Evolutionary conservation across 1,140 invertebrate species (phyloP), one percentile per base, ranked within the genome.

Genomic region (Pygmarrhopalites habei): DNA sequence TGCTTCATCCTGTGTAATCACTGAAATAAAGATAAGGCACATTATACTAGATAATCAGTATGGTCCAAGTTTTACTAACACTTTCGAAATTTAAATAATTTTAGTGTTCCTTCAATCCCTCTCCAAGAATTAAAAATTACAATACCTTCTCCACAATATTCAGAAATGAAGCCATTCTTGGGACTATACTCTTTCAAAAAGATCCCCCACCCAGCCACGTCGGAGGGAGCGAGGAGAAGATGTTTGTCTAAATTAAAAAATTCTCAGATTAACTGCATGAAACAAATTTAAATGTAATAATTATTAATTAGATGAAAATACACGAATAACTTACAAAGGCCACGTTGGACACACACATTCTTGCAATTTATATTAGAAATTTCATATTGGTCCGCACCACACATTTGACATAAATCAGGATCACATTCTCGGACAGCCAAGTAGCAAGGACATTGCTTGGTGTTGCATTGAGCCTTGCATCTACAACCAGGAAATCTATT

Each of bases 81-180:
- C n/a, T n/a, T n/a, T n/a, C n/a, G n/a, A n/a, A n/a, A n/a, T n/a
- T n/a, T n/a, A n/a, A n/a, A n/a, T n/a, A n/a, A n/a, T n/a, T n/a
- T n/a, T n/a, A n/a, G n/a, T n/a, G n/a, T n/a, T n/a, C n/a, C n/a
- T n/a, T n/a, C n/a, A n/a, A n/a, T n/a, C n/a, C n/a, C n/a, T n/a
- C n/a, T n/a, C n/a, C n/a, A n/a, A n/a, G n/a, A n/a, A n/a, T n/a
- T n/a, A n/a, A n/a, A n/a, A n/a, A n/a, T n/a, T n/a, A n/a, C n/a
- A n/a, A n/a, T n/a, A n/a, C n/a, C n/a, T 78, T 99, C 97, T 0
- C 97, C 97, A 78, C 95, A 98, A 77, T 99, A 99, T 78, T 99
- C 97, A 0, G 93, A 96, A 69, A 97, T 96, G 74, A 99, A 99
- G 79, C 99, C 96, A 79, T 99, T 98, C 75, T 98, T 98, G 69